These are phyloP conservation scores for Paraescarpia echinospica DNA, from an alignment of 1,140 invertebrate genomes.

Conservation along the genomic window DNA sequence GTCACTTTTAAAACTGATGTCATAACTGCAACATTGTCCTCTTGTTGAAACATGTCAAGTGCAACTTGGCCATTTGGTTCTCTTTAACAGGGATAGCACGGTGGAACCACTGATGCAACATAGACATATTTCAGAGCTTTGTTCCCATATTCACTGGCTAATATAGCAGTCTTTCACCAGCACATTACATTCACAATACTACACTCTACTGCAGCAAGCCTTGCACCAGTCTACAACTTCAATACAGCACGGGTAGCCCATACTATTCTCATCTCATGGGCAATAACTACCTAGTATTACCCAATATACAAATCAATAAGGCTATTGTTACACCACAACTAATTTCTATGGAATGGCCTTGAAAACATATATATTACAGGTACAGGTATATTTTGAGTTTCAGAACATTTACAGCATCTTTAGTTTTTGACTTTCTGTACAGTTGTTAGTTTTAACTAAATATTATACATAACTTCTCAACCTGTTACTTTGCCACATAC, in stretches of 20 bases:
- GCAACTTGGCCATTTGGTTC: no score
- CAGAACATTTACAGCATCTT: background rate
- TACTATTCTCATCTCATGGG: background rate
- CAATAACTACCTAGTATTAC: background rate
- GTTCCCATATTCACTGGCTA: background rate
- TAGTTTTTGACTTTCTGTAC: background rate
- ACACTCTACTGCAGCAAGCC: background rate
- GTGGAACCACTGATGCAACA: background rate
- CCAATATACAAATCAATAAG: background rate
- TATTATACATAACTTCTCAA: background rate
- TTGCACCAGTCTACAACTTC: background rate
- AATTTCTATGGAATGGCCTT: background rate
- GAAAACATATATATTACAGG: background rate
- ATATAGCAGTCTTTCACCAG: background rate
- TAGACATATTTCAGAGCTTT: background rate
- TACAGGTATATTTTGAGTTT: background rate
- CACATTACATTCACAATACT: background rate
- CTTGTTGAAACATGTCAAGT: no score
- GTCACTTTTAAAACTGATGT: no score
- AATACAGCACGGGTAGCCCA: background rate
- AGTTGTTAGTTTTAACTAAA: background rate
- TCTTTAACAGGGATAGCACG: no score
- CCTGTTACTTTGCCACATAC: no score
- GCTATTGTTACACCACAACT: background rate
- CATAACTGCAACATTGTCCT: no score